phyloP scores from a whole-genome alignment of 2,113 vertebrate species.

The Bujurquina vittata region DNA sequence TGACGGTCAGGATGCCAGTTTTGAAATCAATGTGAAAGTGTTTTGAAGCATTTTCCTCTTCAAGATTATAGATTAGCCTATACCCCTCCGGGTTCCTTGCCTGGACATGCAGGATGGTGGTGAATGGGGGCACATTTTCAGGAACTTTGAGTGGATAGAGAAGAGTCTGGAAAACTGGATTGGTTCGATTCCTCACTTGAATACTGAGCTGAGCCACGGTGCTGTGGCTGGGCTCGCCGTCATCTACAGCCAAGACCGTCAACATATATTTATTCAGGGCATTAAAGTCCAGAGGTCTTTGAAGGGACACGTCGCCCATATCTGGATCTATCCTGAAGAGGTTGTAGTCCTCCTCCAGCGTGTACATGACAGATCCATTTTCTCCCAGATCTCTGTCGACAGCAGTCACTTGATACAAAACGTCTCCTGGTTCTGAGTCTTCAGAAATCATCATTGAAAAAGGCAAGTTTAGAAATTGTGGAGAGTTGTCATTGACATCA shows the following conservation, averaged over 20 bases:
- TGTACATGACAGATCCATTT: slow-evolving; percentile 86
- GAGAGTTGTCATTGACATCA: slow-evolving; percentile 91
- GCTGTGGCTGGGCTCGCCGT: slow-evolving; percentile 83
- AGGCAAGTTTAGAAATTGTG: slow-evolving; percentile 88
- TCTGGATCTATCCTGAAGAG: slow-evolving; percentile 93
- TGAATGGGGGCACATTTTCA: slow-evolving; percentile 90
- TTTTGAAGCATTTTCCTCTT: slow-evolving; percentile 87
- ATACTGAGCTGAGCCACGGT: slow-evolving; percentile 85
- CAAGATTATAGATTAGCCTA: slow-evolving; percentile 93
- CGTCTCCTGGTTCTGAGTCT: slow-evolving; percentile 90
- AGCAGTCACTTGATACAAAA: slow-evolving; percentile 91
- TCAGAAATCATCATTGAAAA: slow-evolving; percentile 89
- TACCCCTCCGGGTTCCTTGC: slow-evolving; percentile 94
- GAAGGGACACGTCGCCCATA: slow-evolving; percentile 91
- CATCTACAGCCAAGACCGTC: slow-evolving; percentile 86
- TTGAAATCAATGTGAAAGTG: slow-evolving; percentile 93
- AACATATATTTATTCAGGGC: slow-evolving; percentile 90
- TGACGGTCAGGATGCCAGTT: slow-evolving; percentile 90
- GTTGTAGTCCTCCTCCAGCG: slow-evolving; percentile 87
- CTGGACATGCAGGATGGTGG: slow-evolving; percentile 93
- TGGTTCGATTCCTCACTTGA: slow-evolving; percentile 91
- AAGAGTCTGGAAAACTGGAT: slow-evolving; percentile 92
- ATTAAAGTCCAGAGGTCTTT: slow-evolving; percentile 90
- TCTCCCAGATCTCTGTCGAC: slow-evolving; percentile 87
- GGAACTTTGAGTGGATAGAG: slow-evolving; percentile 91